phyloP scores from a whole-genome alignment of 2,797 vertebrate species.

The Xenops minutus region DNA sequence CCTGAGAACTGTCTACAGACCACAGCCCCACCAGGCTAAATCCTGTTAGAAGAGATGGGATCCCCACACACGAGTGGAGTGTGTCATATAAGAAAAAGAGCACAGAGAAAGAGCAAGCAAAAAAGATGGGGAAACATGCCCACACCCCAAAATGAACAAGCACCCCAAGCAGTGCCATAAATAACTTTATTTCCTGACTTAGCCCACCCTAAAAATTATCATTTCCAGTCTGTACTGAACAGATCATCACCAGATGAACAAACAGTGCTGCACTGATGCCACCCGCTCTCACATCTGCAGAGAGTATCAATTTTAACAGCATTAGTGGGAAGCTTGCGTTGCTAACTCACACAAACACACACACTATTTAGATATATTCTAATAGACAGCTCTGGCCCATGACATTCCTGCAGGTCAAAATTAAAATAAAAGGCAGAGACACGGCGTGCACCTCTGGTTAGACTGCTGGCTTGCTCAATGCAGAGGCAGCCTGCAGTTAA shows the following conservation, averaged over 20 bases:
- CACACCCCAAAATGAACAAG: neutral
- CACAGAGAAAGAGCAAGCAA: neutral
- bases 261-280: neutral
- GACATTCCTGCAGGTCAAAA: slow-evolving; percentile 57
- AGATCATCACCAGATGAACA: neutral
- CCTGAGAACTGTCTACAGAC: neutral
- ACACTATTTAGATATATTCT: neutral
- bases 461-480: neutral
- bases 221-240: neutral
- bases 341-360: neutral
- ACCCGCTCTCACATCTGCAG: neutral
- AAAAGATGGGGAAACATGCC: neutral
- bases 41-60: neutral
- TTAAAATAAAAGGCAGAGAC: slow-evolving; percentile 52
- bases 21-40: neutral
- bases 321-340: neutral
- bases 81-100: neutral
- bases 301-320: neutral
- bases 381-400: slow-evolving; percentile 27
- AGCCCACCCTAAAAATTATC: neutral
- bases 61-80: too few relatives aligned
- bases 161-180: neutral
- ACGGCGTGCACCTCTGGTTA: neutral
- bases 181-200: neutral
- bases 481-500: slow-evolving; percentile 63